Evolutionary conservation across 64 coral and sea anemone species (phyloP), one percentile per base, ranked within the genome.

Genomic region (Porites australiensis): DNA sequence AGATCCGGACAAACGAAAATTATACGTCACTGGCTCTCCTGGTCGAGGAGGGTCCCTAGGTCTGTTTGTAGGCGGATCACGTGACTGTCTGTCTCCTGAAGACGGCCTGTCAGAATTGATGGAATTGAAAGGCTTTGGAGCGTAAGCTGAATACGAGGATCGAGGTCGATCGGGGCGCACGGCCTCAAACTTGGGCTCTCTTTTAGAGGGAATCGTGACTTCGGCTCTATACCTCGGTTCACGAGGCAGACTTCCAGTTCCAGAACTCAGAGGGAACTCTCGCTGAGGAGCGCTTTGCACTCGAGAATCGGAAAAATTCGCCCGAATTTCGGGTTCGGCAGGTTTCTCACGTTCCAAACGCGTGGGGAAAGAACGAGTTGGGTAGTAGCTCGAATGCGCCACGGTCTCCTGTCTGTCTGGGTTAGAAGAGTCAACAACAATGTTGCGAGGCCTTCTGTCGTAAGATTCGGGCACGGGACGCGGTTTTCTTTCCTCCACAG

Each of bases 311-410:
- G 85, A 58, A 44, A 93, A 72, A 12, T 78, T 61, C 49, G 91
- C 82, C 7, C 91, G 91, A 15, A 93, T 81, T n/a, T 93, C 91
- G 0, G 91, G 82, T 37, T 93, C 91, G 0, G 69, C 73, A n/a
- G 23, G 69, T 74, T 74, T 79, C 50, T 93, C 75, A 4, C 72
- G 46, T 19, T 65, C 43, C 27, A 94, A 64, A 43, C 83, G 77
- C 4, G 77, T 95, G 16, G 94, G 82, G 23, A 78, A 88, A 9
- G 72, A 63, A n/a, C 80, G 90, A 0, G 19, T 58, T 12, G 98
- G 98, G 72, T 94, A 99, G 64, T 87, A 93, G 15, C 82, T 93
- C 6, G 94, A 74, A 44, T 92, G 94, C 4, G 82, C 98, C 3
- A 76, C 55, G 20, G 64, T 73, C 46, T 95, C 91, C 12, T 78